A percentile compares a stretch with the other conserved stretches of the same genome.
phyloP scores from a whole-genome alignment of 2,113 vertebrate genomes.

The Centropus unirufus region DNA sequence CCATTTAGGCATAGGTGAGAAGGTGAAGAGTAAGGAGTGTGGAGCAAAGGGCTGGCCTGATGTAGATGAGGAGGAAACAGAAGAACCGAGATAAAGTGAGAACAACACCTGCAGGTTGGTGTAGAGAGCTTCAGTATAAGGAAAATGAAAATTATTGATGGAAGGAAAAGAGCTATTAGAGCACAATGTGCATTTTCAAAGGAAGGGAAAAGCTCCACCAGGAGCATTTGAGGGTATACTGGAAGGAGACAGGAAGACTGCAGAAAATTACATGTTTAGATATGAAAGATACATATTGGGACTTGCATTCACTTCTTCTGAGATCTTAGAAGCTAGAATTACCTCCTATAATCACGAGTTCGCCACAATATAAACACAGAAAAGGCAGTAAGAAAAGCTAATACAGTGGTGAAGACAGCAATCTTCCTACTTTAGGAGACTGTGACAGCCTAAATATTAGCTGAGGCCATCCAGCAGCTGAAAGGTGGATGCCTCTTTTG shows the following conservation, averaged over 20 bases:
- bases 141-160: background rate
- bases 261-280: background rate
- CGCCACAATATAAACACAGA: background rate
- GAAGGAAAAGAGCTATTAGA: background rate
- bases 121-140: background rate
- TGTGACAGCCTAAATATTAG: conserved; percentile 21
- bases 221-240: background rate
- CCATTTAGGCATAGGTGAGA: background rate
- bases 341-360: background rate
- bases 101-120: background rate
- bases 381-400: background rate
- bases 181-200: background rate
- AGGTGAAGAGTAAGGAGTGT: background rate
- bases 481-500: background rate
- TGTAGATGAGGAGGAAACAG: background rate
- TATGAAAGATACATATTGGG: background rate
- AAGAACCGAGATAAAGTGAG: background rate
- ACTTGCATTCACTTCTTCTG: background rate
- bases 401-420: background rate
- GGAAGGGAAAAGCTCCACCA: background rate
- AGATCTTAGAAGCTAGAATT: background rate
- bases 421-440: background rate
- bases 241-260: background rate
- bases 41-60: background rate
- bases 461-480: background rate